phyloP scores from a whole-genome alignment of 2,797 vertebrate genomes.

The Anguilla pacifica region DNA sequence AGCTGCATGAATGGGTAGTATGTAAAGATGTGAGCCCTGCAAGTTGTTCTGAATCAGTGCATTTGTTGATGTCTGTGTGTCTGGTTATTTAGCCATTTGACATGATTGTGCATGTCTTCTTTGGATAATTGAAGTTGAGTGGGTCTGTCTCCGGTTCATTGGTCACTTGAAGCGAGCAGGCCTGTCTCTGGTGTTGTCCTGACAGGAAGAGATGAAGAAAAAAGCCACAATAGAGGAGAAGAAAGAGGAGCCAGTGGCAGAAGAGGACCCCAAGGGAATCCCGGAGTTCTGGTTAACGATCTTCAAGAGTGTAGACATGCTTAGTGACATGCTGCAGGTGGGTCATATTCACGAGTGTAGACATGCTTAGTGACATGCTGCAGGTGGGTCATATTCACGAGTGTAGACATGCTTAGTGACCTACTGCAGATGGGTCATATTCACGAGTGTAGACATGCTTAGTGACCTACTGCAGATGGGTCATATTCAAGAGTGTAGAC shows the following conservation, averaged over 20 bases:
- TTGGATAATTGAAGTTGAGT: neutral
- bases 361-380: constrained; percentile 62
- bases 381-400: neutral
- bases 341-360: constrained; percentile 57
- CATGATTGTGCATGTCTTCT: too few relatives aligned
- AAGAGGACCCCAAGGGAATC: constrained; percentile 85
- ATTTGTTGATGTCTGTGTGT: too few relatives aligned
- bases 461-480: neutral
- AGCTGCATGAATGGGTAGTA: too few relatives aligned
- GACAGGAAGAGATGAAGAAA: constrained; percentile 87
- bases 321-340: neutral
- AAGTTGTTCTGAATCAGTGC: too few relatives aligned
- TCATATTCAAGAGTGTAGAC: neutral
- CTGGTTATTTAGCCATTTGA: too few relatives aligned
- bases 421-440: neutral
- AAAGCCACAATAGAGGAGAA: constrained; percentile 88
- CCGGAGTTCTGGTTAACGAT: constrained; percentile 97
- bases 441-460: constrained; percentile 73
- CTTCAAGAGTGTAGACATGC: constrained; percentile 69
- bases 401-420: neutral
- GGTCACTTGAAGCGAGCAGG: neutral
- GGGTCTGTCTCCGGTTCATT: neutral
- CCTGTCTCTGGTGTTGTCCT: constrained; percentile 24
- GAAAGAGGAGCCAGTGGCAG: constrained; percentile 72
- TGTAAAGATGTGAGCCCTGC: too few relatives aligned